These are phyloP conservation scores for Mystacides longicornis DNA, from an alignment of 2,888 invertebrate species.

Conservation along the genomic window DNA sequence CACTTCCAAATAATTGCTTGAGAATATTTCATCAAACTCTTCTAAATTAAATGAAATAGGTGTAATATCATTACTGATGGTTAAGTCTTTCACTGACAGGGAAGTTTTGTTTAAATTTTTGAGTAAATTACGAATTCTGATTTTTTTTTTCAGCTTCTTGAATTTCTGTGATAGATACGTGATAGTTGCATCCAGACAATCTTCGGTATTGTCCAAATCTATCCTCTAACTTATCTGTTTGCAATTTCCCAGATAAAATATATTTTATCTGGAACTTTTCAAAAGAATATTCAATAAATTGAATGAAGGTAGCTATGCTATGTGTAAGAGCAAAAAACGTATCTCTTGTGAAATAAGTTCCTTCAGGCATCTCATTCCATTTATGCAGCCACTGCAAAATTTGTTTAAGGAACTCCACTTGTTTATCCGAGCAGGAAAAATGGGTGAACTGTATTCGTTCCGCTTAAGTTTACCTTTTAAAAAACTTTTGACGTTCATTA, in stretches of 20 bases:
- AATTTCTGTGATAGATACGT: conserved; percentile 1
- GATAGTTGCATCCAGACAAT: no score
- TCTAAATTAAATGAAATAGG: no score
- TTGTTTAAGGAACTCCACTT: neutral
- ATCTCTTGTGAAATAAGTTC: neutral
- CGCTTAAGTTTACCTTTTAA: neutral
- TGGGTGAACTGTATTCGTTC: neutral
- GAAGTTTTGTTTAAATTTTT: no score
- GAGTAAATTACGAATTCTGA: neutral
- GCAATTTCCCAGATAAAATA: neutral
- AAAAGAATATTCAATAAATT: neutral
- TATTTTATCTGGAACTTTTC: neutral
- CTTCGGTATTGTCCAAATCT: no score
- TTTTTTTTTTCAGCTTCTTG: conserved; percentile 5
- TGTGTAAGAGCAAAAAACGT: neutral
- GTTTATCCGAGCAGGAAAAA: neutral
- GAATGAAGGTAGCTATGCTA: neutral
- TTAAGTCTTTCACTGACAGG: no score
- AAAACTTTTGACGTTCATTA: neutral
- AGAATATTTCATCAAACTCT: no score
- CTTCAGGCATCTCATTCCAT: neutral
- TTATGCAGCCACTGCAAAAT: neutral
- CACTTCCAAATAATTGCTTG: no score
- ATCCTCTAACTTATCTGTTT: no score
- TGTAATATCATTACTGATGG: no score